phyloP scores from a whole-genome alignment of 2,888 invertebrate species.

The Himalopsyche anomala region DNA sequence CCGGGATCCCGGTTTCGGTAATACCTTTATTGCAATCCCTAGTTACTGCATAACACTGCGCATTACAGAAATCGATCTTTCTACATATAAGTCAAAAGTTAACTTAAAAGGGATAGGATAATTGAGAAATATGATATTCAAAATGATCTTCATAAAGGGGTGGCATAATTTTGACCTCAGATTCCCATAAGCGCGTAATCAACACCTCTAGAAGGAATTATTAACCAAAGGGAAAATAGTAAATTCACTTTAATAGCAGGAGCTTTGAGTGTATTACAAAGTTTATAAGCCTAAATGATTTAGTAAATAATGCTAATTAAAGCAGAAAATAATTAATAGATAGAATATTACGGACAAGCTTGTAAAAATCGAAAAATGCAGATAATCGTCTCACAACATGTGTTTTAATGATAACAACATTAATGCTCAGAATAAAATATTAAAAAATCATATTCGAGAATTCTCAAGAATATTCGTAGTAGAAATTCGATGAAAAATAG shows the following conservation, averaged over 20 bases:
- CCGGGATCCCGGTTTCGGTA: too few relatives aligned
- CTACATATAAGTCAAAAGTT: background rate
- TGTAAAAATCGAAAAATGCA: too few relatives aligned
- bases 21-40: too few relatives aligned
- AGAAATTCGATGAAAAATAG: too few relatives aligned
- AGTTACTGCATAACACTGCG: too few relatives aligned
- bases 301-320: background rate
- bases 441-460: too few relatives aligned
- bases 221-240: constrained; percentile 7
- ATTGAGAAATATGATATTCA: background rate
- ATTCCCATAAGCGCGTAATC: background rate
- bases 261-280: background rate
- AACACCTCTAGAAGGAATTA: constrained; percentile 3
- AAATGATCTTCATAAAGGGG: background rate
- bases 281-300: background rate
- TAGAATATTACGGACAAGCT: too few relatives aligned
- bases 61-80: too few relatives aligned
- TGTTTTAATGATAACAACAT: too few relatives aligned
- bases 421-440: too few relatives aligned
- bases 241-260: background rate
- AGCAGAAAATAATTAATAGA: background rate
- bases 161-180: constrained; percentile 8
- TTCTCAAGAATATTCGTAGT: too few relatives aligned
- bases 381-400: too few relatives aligned
- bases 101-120: background rate